phyloP scores from a whole-genome alignment of 23 tunicate species.

The Trididemnum miniatum region DNA sequence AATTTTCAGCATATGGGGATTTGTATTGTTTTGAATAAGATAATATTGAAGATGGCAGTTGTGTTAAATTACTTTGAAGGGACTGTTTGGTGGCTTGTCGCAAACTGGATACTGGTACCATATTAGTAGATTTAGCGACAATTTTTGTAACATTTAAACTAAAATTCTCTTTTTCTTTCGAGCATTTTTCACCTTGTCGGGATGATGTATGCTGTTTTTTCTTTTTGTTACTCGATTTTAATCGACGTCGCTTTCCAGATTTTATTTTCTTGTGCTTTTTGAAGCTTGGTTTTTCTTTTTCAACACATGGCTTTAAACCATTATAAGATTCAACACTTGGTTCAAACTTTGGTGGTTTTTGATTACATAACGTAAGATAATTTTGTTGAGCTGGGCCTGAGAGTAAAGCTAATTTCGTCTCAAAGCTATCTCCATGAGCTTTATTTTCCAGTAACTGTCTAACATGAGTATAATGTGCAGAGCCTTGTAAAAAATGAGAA shows the following conservation, averaged over 20 bases:
- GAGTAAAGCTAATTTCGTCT: not conserved
- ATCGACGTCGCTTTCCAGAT: constrained; percentile 11
- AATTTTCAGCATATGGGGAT: not conserved
- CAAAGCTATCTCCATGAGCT: not conserved
- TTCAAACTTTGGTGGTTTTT: not conserved
- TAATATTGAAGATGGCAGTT: not conserved
- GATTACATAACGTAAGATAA: not conserved
- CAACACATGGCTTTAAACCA: constrained; percentile 10
- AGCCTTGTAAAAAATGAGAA: not conserved
- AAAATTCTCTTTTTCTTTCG: too few species aligned
- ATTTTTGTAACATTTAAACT: not conserved
- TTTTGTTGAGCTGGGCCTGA: not conserved
- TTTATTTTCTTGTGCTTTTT: constrained; percentile 5
- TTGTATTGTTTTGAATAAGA: not conserved
- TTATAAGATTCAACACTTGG: not conserved
- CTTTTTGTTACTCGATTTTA: constrained; percentile 1
- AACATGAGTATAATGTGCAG: not conserved
- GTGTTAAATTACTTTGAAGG: not conserved
- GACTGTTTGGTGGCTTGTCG: too few species aligned
- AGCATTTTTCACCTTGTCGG: not conserved
- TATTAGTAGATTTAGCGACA: not conserved
- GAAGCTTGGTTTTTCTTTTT: not conserved
- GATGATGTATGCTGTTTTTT: not conserved
- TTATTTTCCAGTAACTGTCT: not conserved
- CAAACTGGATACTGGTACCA: too few species aligned